A percentile compares a stretch with the other conserved stretches of the same genome.
Evolutionary conservation across 2,888 invertebrate genomes (phyloP).

Genomic region (Melipona beecheii): DNA sequence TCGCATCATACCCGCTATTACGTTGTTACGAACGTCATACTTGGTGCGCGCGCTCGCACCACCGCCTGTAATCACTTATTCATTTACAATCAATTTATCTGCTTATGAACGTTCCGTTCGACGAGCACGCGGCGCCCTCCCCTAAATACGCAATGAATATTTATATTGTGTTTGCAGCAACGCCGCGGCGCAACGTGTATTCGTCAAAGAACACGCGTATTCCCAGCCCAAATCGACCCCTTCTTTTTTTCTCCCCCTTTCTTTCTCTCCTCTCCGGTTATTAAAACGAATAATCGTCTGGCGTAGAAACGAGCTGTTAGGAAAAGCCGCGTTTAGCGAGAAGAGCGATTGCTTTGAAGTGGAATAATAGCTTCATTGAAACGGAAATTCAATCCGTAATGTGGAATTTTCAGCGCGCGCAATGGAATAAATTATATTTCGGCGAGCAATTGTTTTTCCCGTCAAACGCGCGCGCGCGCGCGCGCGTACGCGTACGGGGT

Average conservation of each 20-base stretch:
- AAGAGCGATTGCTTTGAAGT: constrained; percentile 11
- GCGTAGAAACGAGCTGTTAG: neutral
- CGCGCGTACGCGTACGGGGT: neutral
- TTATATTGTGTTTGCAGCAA: constrained; percentile 23
- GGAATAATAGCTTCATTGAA: neutral
- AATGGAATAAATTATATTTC: constrained; percentile 3
- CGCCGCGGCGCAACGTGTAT: neutral
- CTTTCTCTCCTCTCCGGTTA: neutral
- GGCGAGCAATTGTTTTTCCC: neutral
- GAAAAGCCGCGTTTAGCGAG: neutral
- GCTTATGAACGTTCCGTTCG: constrained; percentile 45
- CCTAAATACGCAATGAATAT: constrained; percentile 49
- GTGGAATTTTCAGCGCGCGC: neutral
- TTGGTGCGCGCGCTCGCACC: neutral
- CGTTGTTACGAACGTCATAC: neutral
- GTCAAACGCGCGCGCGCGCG: neutral
- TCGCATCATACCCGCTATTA: neutral
- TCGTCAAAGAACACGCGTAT: constrained; percentile 10
- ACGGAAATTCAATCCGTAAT: neutral
- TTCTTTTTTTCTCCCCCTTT: neutral
- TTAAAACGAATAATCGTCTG: constrained; percentile 13
- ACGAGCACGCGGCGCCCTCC: neutral
- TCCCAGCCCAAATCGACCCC: neutral
- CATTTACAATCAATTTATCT: constrained; percentile 52
- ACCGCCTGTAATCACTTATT: constrained; percentile 32